Evolutionary conservation across 2,797 vertebrate species (phyloP), one percentile per base, ranked within the genome.

Genomic region (Chelmon rostratus): DNA sequence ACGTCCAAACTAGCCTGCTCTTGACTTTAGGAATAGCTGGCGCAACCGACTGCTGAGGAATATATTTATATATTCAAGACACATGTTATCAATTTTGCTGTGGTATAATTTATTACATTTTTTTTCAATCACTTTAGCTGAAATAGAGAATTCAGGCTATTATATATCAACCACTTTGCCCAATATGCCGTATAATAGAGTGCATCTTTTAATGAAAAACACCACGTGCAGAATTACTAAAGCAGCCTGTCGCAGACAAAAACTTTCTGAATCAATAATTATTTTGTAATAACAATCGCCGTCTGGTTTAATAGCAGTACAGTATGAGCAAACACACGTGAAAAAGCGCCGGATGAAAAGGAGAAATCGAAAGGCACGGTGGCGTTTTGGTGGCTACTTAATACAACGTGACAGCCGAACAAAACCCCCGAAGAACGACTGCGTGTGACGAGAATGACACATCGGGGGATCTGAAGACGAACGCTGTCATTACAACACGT

Each of bases 321-420:
- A 37, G 18, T 3, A 28, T 2, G 31, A 57, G 63, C 37, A n/a
- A 68, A 67, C 59, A 78, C 46, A 58, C 67, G 68, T 25, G 58
- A 18, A 49, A 31, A 28, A 49, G 64, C 40, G 1, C 1, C 5
- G 40, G 50, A 57, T 40, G n/a, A 76, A 73, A 83, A 40, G 11
- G 25, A 50, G 49, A 42, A 76, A 71, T 72, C 6, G 37, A 76
- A 63, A 9, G 38, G 28, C 57, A 52, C 4, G 35, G 59, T 19
- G 58, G 49, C 1, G n/a, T 62, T 85, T 40, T 8, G 59, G 25
- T 59, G 35, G 62, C 28, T 6, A 49, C 67, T 62, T 63, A 42
- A 63, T 47, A 52, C 47, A 18, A 54, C 1, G 68, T 76, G 82
- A 87, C 83, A 85, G 71, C 62, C n/a, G 13, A 83, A 81, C 66